Evolutionary conservation across 2,797 vertebrate species (phyloP).

Genomic region (Coendou prehensilis): DNA sequence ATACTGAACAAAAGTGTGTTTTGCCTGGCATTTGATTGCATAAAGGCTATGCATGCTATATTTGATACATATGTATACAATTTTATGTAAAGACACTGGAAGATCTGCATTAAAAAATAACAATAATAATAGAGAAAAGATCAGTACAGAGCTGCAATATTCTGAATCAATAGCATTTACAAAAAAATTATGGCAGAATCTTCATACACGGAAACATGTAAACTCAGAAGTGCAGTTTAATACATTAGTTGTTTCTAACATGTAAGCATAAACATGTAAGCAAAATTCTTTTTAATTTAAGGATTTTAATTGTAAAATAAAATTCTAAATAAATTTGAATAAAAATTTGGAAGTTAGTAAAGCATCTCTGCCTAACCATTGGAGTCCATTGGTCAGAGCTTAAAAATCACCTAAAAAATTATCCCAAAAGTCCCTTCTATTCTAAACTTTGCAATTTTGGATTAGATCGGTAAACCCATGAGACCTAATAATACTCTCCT

Average conservation of each 20-base stretch:
- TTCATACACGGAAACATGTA: neutral
- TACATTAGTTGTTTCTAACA: neutral
- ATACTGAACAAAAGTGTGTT: neutral
- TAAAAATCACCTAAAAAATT: conserved; percentile 4
- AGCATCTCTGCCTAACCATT: neutral
- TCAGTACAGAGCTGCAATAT: neutral
- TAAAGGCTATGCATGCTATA: neutral
- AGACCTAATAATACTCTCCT: neutral
- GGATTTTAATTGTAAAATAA: conserved; percentile 24
- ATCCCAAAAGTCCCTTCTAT: neutral
- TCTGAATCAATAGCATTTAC: neutral
- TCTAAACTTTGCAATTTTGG: neutral
- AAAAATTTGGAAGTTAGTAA: neutral
- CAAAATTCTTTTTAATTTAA: neutral
- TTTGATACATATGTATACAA: neutral
- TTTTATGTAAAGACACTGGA: neutral
- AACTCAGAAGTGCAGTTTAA: neutral
- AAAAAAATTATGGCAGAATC: neutral
- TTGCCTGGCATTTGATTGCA: neutral
- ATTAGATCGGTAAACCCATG: neutral
- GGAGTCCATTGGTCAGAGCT: neutral
- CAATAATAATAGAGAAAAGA: neutral
- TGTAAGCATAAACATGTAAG: neutral
- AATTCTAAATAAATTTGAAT: conserved; percentile 34
- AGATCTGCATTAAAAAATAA: neutral